Conservation (phyloP, 2,888 invertebrate species). For the Eurois occulta region DNA sequence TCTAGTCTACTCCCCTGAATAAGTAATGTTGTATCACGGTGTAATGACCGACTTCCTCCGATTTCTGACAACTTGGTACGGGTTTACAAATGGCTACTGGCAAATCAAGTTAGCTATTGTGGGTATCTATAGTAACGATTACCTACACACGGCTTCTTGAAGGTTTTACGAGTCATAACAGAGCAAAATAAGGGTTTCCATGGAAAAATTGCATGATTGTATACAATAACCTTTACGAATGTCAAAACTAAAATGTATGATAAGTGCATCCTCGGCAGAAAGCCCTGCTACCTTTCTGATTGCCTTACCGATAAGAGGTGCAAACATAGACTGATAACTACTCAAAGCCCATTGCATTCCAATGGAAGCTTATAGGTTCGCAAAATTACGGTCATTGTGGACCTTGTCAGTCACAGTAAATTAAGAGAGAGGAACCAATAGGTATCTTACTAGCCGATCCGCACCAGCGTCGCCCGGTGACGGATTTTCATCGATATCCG, state of each 20-base stretch:
- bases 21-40: constrained; percentile 24
- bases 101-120: not conserved
- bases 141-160: too few species aligned
- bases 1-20: constrained; percentile 30
- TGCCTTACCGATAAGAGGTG: too few species aligned
- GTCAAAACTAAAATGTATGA: not conserved
- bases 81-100: not conserved
- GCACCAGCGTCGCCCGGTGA: too few species aligned
- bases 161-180: too few species aligned
- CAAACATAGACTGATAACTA: not conserved
- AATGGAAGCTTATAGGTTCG: too few species aligned
- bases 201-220: too few species aligned
- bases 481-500: not conserved
- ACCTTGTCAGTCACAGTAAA: not conserved
- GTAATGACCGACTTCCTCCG: not conserved
- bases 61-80: not conserved
- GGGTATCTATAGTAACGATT: too few species aligned
- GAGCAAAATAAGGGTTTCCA: not conserved
- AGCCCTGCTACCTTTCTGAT: too few species aligned
- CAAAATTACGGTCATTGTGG: not conserved
- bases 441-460: too few species aligned
- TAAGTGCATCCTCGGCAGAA: not conserved
- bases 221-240: not conserved
- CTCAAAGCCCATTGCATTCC: too few species aligned
- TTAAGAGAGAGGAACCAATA: not conserved